Percentiles rank a stretch among this genome's conserved stretches.
Evolutionary conservation across 1,140 invertebrate species (phyloP).

Genomic region (Paralvinella palmiformis): DNA sequence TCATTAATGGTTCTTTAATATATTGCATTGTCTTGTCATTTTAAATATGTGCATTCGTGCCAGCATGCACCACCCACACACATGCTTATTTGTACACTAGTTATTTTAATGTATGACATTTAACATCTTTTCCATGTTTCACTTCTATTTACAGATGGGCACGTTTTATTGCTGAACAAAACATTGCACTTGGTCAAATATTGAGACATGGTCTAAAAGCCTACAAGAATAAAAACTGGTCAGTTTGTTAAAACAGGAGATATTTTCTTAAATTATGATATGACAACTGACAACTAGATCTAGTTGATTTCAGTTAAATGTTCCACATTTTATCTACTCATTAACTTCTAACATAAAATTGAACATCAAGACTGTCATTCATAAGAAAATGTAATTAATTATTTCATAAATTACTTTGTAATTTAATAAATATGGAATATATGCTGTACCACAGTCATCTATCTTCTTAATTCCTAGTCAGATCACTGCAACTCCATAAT

Average conservation of each 20-base stretch:
- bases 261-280: background rate
- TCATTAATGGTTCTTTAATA: conserved; percentile 1
- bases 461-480: too few species aligned
- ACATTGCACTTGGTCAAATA: conserved; percentile 29
- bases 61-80: too few species aligned
- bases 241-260: too few species aligned
- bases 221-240: conserved; percentile 34
- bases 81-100: background rate
- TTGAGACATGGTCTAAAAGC: conserved; percentile 32
- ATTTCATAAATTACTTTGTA: background rate
- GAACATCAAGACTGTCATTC: background rate
- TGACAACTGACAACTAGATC: background rate
- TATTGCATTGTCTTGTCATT: conserved; percentile 6
- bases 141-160: conserved; percentile 41
- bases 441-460: too few species aligned
- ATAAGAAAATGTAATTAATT: background rate
- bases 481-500: too few species aligned
- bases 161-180: conserved; percentile 39
- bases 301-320: background rate
- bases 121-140: too few species aligned
- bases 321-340: background rate
- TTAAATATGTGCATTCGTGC: conserved; percentile 11
- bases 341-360: background rate
- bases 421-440: too few species aligned
- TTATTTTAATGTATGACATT: too few species aligned